Conservation (phyloP, 2,113 vertebrate genomes). For the Perccottus glenii region DNA sequence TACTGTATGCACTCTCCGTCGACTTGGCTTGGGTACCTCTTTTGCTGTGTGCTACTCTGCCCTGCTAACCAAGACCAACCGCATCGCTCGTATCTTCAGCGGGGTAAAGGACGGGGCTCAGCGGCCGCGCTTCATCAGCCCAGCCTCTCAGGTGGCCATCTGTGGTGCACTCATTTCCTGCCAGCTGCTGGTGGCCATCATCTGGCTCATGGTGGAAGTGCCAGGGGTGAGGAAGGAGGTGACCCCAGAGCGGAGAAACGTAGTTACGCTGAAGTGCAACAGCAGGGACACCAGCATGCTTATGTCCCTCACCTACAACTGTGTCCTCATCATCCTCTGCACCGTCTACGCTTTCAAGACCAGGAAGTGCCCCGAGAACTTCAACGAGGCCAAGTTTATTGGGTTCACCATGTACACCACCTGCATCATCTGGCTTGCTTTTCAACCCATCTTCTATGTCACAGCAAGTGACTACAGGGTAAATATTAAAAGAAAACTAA, state of each 20-base stretch:
- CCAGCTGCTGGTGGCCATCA: constrained; percentile 91
- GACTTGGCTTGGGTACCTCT: constrained; percentile 91
- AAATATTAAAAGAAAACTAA: constrained; percentile 51
- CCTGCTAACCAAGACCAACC: constrained; percentile 97
- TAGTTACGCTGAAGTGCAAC: constrained; percentile 96
- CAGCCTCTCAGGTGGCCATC: constrained; percentile 93
- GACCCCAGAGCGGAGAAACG: constrained; percentile 87
- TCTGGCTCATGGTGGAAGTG: constrained; percentile 93
- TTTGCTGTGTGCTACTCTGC: constrained; percentile 97
- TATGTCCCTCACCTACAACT: constrained; percentile 93
- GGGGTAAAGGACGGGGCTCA: constrained; percentile 94
- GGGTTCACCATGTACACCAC: constrained; percentile 99
- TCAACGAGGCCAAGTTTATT: constrained; percentile 99
- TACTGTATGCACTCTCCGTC: constrained; percentile 88
- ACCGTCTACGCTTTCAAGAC: constrained; percentile 99
- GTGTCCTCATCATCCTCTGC: constrained; percentile 95
- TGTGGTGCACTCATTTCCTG: constrained; percentile 94
- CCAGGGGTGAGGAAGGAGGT: constrained; percentile 95
- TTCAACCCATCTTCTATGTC: constrained; percentile 98
- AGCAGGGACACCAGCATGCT: constrained; percentile 96
- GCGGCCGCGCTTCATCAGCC: constrained; percentile 94
- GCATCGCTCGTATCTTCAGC: constrained; percentile 95
- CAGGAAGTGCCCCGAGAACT: constrained; percentile 97
- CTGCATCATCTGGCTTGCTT: constrained; percentile 99
- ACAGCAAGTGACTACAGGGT: constrained; percentile 98